phyloP scores from a whole-genome alignment of 2,888 invertebrate species.

The Prosopocoilus inquinatus region DNA sequence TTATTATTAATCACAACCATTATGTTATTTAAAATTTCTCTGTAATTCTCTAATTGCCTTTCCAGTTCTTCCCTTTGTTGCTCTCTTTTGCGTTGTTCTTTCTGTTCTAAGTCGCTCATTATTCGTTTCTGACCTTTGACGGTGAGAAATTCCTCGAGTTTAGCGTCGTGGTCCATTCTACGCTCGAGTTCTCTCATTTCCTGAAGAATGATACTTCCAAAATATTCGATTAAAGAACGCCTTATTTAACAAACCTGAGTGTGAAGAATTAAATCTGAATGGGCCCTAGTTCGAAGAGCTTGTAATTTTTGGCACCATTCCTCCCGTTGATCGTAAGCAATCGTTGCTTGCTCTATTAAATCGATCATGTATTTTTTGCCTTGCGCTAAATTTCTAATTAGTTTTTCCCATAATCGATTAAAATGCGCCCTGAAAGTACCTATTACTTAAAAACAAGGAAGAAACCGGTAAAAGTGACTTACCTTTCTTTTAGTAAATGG shows the following conservation, averaged over 20 bases:
- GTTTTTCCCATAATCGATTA: slow-evolving; percentile 76
- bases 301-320: slow-evolving; percentile 78
- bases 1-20: slow-evolving; percentile 51
- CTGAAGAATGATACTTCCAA: slow-evolving; percentile 36
- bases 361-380: slow-evolving; percentile 83
- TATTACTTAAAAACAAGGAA: background rate
- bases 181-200: slow-evolving; percentile 88
- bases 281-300: slow-evolving; percentile 74
- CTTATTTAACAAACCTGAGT: slow-evolving; percentile 53
- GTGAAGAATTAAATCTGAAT: slow-evolving; percentile 67
- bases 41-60: slow-evolving; percentile 70
- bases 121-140: slow-evolving; percentile 78
- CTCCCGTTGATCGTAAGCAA: slow-evolving; percentile 86
- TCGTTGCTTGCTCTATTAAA: slow-evolving; percentile 82
- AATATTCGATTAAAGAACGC: too few relatives aligned
- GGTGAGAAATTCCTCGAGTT: slow-evolving; percentile 80
- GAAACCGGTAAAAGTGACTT: slow-evolving; percentile 15
- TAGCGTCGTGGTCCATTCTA: slow-evolving; percentile 80
- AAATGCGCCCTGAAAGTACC: slow-evolving; percentile 63
- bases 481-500: slow-evolving; percentile 76
- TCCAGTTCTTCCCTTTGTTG: slow-evolving; percentile 67
- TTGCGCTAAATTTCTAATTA: slow-evolving; percentile 70
- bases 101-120: slow-evolving; percentile 71
- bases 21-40: slow-evolving; percentile 73
- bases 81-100: slow-evolving; percentile 68